These are phyloP conservation scores for Conops quadrifasciatus DNA, from an alignment of 2,888 invertebrate genomes.

Conservation along the genomic window DNA sequence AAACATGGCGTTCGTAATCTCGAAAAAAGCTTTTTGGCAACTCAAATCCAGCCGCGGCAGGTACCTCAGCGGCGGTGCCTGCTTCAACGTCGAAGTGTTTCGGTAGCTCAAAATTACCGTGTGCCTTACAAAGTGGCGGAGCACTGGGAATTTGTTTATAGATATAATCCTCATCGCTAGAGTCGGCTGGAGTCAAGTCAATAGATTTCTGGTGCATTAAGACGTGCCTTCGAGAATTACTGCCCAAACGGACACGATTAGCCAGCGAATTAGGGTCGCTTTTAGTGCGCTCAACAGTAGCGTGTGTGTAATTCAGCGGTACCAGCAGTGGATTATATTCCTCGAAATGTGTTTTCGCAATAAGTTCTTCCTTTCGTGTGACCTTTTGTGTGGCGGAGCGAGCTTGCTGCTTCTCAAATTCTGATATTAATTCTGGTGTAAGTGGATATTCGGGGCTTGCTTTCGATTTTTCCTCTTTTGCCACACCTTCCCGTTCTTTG, in stretches of 20 bases:
- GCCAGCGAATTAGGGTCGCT: slow-evolving; percentile 85
- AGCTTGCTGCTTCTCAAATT: slow-evolving; percentile 69
- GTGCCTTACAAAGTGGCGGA: slow-evolving; percentile 75
- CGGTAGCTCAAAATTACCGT: slow-evolving; percentile 76
- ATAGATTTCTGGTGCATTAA: slow-evolving; percentile 88
- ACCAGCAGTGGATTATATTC: slow-evolving; percentile 77
- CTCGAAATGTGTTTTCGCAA: slow-evolving; percentile 74
- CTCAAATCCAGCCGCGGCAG: slow-evolving; percentile 76
- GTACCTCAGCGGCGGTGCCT: slow-evolving; percentile 66
- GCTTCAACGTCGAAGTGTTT: slow-evolving; percentile 64
- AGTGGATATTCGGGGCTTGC: slow-evolving; percentile 68
- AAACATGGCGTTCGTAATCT: slow-evolving; percentile 70
- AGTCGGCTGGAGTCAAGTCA: slow-evolving; percentile 84
- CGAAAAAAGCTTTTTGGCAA: slow-evolving; percentile 78
- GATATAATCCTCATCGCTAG: slow-evolving; percentile 83
- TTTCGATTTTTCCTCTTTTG: slow-evolving; percentile 68
- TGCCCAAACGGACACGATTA: slow-evolving; percentile 74
- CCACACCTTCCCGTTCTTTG: slow-evolving; percentile 57
- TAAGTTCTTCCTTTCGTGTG: slow-evolving; percentile 72
- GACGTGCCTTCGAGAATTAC: slow-evolving; percentile 78
- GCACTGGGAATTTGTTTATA: slow-evolving; percentile 80
- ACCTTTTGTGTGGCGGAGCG: slow-evolving; percentile 65
- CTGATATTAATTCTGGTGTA: slow-evolving; percentile 70
- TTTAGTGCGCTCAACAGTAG: slow-evolving; percentile 83
- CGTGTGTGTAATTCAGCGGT: slow-evolving; percentile 71